Evolutionary conservation across 2,797 vertebrate genomes (phyloP), one percentile per base, ranked within the genome.

Genomic region (Morus bassanus): DNA sequence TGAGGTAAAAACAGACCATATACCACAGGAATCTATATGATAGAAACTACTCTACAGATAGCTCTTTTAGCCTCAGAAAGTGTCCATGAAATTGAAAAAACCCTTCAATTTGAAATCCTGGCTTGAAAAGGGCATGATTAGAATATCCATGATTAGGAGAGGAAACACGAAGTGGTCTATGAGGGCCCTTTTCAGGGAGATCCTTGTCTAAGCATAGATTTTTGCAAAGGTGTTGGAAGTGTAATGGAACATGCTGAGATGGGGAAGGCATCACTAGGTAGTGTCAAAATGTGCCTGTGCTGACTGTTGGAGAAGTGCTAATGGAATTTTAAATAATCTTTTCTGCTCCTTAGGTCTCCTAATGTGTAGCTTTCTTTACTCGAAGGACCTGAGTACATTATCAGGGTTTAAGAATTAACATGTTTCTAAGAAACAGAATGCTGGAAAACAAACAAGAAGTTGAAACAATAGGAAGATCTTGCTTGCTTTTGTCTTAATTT

Each of bases 91-190:
- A 83, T 48, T 61, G 57, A 51, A 68, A 63, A 85, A 80, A 2
- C 6, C 18, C 57, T 94, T 94, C 50, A 21, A 1, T 85, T 85
- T 96, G 45, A 86, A 83, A 93, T 91, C 39, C 81, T 83, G 57
- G 57, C 77, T 91, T 91, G 81, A 96, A 93, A 95, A 94, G 91
- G 68, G 13, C 60, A 93, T 88, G 57, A 92, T 92, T 96, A 96
- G 65, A 94, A 92, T 93, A 91, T 45, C 89, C 60, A 80, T 96
- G 95, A 96, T 96, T 96, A 89, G 88, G 67, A 96, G 87, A 96
- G 95, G 95, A 97, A 96, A 82, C 56, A 35, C 95, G 89, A 94
- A 97, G 95, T 96, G 88, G 91, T 67, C 84, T 77, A 46, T 92
- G 80, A 96, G 93, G 92, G 88, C 95, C 74, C 93, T 96, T 94